These are phyloP conservation scores for Protonibea diacanthus DNA, from an alignment of 2,797 vertebrate genomes.

Conservation along the genomic window DNA sequence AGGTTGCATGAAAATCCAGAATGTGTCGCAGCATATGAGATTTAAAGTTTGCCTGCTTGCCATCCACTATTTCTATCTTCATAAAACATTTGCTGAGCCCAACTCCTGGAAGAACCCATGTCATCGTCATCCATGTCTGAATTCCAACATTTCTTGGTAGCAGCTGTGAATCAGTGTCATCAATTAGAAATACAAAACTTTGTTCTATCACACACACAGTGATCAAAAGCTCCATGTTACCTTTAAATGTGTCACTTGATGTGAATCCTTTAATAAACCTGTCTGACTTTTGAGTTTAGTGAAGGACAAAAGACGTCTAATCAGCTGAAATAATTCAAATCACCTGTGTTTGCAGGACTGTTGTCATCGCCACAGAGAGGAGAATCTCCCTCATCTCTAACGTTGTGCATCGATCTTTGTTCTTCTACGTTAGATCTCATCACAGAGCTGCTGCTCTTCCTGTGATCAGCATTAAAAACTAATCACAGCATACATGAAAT, in stretches of 20 bases:
- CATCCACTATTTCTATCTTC: no score
- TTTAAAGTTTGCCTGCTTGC: no score
- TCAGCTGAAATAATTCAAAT: background rate
- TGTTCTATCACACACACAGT: no score
- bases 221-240: background rate
- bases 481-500: background rate
- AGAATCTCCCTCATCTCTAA: background rate
- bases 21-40: no score
- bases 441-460: slow-evolving; percentile 13
- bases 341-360: background rate
- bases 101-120: no score
- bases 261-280: background rate
- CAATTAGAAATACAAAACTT: no score
- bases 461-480: background rate
- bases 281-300: background rate
- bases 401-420: background rate
- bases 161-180: no score
- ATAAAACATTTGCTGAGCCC: no score
- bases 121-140: no score
- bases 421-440: slow-evolving; percentile 2
- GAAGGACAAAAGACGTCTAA: background rate
- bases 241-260: background rate
- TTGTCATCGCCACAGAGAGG: background rate
- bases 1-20: no score
- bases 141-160: no score